Base-by-base conservation (phyloP, 1,140 invertebrate genomes). In the Thaumetopoea pityocampa region DNA sequence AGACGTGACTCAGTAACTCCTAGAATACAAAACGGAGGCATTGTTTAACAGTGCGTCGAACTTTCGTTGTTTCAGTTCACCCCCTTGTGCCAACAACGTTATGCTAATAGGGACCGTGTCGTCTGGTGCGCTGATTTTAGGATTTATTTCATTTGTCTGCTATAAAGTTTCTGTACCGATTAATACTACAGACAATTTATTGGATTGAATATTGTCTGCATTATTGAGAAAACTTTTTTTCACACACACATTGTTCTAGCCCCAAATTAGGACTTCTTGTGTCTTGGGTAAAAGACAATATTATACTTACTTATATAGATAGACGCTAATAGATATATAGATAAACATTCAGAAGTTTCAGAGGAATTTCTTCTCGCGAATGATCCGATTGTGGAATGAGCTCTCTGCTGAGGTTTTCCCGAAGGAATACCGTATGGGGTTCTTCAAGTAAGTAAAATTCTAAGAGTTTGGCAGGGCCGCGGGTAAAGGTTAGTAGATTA, bases 61-160 rank as follows among this genome's bases (percentile, higher is more conserved):
- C 65, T 64, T 69, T 52, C 23, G 53, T 62, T 58, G 54, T 56
- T 66, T 54, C 36, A 55, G 35, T 53, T 58, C 28, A 46, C 50
- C 46, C 37, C 29, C 34, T 54, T 52, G 56, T 59, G 53, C 64
- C 61, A 61, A 67, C 63, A 60, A 61, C 50, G 52, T 67, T 76
- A 76, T 65, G 67, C 50, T 76, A 72, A 76, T 76, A 66, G 55
- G 55, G 54, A 58, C 45, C 29, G 54, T 50, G 49, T 54, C 48
- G 64, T 67, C 68, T 67, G 58, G 40, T 63, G 46, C 47, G 44
- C 49, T 51, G 60, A n/a, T n/a, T 37, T 59, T 54, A 23, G 32
- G 66, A 59, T 74, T 67, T 67, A 74, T 74, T 72, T 74, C 67
- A 68, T 68, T 58, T 36, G 54, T 69, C 72, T 73, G 61, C 62